Percentiles rank a stretch among this genome's conserved stretches.
Evolutionary conservation across 2,888 invertebrate genomes (phyloP).

Genomic region (Cistogaster globosa): DNA sequence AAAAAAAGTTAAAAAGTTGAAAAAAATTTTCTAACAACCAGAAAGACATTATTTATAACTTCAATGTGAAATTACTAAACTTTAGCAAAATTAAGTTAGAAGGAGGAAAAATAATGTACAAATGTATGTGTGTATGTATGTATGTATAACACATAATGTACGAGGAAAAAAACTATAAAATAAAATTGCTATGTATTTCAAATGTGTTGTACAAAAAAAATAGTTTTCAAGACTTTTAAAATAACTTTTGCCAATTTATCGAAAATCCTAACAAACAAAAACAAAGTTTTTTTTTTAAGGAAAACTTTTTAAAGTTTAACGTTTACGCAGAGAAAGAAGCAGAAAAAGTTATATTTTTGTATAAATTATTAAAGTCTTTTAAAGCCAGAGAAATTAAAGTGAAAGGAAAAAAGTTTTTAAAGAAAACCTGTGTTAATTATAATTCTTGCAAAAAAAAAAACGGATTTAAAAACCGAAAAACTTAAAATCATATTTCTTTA

Average conservation of each 20-base stretch:
- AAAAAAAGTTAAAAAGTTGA: conserved; percentile 34
- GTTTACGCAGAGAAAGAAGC: conserved; percentile 15
- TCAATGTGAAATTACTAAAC: conserved; percentile 36
- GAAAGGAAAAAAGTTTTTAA: conserved; percentile 4
- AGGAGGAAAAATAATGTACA: neutral
- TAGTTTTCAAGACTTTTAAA: conserved; percentile 17
- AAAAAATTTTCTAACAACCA: conserved; percentile 1
- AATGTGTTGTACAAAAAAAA: conserved; percentile 22
- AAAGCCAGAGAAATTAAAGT: conserved; percentile 34
- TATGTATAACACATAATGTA: neutral
- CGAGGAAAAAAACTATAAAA: neutral
- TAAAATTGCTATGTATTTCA: conserved; percentile 27
- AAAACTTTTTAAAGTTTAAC: conserved; percentile 45
- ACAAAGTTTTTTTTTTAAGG: conserved; percentile 46
- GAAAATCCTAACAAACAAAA: conserved; percentile 18
- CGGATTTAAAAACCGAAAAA: no score
- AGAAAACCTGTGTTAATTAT: no score
- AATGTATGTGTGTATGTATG: no score
- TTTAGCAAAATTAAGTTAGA: neutral
- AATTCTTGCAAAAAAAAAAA: no score
- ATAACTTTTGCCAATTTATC: conserved; percentile 26
- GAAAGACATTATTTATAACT: neutral
- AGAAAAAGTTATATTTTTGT: neutral
- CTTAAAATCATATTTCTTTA: no score
- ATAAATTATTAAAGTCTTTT: neutral